Evolutionary conservation across 2,888 invertebrate genomes (phyloP), one percentile per base, ranked within the genome.

Genomic region (Volucella inflata): DNA sequence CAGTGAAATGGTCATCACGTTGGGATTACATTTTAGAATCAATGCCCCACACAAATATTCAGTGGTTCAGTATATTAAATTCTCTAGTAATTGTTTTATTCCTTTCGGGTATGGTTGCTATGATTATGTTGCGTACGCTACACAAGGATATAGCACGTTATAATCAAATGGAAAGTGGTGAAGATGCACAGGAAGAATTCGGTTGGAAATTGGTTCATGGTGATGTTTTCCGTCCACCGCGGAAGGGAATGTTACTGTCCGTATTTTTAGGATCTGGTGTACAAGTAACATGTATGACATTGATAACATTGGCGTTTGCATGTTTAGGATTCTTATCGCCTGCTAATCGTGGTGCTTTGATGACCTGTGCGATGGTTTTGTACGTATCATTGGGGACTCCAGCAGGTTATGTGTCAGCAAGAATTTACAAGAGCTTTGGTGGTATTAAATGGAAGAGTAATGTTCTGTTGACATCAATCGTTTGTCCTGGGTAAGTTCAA

Each of bases 1-100:
- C 94, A 0, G 96, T 98, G 12, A 98, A 98, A 93, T 99, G 99
- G 99, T 98, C 98, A 0, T 99, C 98, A 0, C 94, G 99, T 90
- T 99, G 99, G 99, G 99, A 99, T 92, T 99, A 99, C 92, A 99
- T 99, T 87, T 93, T 99, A 79, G 98, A 99, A 92, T 98, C 99
- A 0, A 98, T 98, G 97, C 98, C 98, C 0, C 98, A 99, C 91
- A 97, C 99, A 0, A 99, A 99, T 91, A 99, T 99, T 89, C 99
- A 99, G 91, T 99, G 99, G 99, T 99, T 99, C 92, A 98, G 98
- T 87, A 99, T 99, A 90, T 94, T 99, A 85, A 99, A 99, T 92
- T 99, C 99, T 0, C 93, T 99, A 89, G 98, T 99, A 75, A 99
- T 99, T 89, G 98, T 98, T 2, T 93, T 98, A 42, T 99, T 99